A percentile compares a stretch with the other conserved stretches of the same genome.
phyloP scores from a whole-genome alignment of 2,888 invertebrate species.

The Biston betularia region DNA sequence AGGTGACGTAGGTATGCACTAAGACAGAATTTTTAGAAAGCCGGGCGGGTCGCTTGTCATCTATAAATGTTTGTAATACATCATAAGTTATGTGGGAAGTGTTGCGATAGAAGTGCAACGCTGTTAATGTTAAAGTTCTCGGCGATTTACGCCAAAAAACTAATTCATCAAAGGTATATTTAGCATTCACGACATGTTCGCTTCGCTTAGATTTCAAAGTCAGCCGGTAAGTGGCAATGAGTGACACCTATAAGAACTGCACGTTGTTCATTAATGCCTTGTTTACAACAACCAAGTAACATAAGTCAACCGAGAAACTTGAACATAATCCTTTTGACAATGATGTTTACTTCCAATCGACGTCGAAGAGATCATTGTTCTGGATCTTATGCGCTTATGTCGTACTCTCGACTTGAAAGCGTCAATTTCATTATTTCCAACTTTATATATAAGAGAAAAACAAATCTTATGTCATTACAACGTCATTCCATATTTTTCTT shows the following conservation, averaged over 20 bases:
- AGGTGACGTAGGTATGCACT: no score
- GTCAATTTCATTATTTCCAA: background rate
- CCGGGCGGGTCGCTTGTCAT: no score
- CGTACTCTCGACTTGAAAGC: background rate
- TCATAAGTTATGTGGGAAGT: no score
- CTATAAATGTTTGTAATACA: no score
- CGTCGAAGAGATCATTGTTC: constrained; percentile 5
- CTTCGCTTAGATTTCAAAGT: constrained; percentile 28
- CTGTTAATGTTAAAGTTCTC: no score
- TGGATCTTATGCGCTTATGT: background rate
- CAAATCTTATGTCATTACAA: no score
- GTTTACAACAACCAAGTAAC: constrained; percentile 6
- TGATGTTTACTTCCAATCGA: background rate
- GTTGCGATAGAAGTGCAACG: no score
- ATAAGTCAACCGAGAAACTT: background rate
- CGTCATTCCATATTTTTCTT: no score
- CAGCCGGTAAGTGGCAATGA: constrained; percentile 16
- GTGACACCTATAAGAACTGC: constrained; percentile 17
- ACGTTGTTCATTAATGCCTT: constrained; percentile 15
- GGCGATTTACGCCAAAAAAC: background rate
- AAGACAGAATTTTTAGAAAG: no score
- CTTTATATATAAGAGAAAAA: background rate
- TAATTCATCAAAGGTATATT: constrained; percentile 7
- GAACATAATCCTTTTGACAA: background rate
- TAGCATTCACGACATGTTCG: constrained; percentile 1